A percentile compares a stretch with the other conserved stretches of the same genome.
Evolutionary conservation across 2,888 invertebrate genomes (phyloP).

Genomic region (Halictus quadricinctus): DNA sequence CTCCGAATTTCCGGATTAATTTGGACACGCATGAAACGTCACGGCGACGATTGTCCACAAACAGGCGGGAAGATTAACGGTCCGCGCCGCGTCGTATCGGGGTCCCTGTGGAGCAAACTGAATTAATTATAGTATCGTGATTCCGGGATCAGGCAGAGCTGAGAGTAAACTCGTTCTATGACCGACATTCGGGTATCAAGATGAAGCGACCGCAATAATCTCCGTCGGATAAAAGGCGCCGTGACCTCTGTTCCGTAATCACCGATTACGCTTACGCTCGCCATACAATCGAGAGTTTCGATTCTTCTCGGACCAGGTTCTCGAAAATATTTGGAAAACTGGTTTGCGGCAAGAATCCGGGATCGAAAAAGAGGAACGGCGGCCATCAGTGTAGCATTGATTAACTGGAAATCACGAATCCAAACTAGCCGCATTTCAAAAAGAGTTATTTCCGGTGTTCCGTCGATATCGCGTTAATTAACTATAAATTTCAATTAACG

Average conservation of each 20-base stretch:
- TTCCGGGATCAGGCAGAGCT: slow-evolving; percentile 17
- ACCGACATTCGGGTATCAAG: slow-evolving; percentile 15
- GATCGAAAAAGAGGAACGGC: not conserved
- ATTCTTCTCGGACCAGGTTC: not conserved
- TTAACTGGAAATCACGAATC: not conserved
- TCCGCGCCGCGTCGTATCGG: not conserved
- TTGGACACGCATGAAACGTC: not conserved
- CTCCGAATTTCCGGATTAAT: too few relatives aligned
- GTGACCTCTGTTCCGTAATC: not conserved
- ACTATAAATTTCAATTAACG: not conserved
- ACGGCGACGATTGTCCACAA: not conserved
- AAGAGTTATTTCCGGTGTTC: not conserved
- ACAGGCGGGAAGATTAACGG: not conserved
- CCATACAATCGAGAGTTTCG: not conserved
- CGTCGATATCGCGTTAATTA: not conserved
- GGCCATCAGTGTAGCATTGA: not conserved
- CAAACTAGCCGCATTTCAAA: not conserved
- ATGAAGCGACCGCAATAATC: not conserved
- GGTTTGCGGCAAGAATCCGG: not conserved
- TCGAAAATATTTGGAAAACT: not conserved
- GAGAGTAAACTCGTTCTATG: not conserved
- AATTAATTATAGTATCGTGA: slow-evolving; percentile 36
- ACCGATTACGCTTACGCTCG: not conserved
- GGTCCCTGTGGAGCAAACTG: not conserved
- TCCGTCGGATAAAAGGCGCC: not conserved